Conservation (phyloP, 2,113 vertebrate genomes). For the Eublepharis macularius region DNA sequence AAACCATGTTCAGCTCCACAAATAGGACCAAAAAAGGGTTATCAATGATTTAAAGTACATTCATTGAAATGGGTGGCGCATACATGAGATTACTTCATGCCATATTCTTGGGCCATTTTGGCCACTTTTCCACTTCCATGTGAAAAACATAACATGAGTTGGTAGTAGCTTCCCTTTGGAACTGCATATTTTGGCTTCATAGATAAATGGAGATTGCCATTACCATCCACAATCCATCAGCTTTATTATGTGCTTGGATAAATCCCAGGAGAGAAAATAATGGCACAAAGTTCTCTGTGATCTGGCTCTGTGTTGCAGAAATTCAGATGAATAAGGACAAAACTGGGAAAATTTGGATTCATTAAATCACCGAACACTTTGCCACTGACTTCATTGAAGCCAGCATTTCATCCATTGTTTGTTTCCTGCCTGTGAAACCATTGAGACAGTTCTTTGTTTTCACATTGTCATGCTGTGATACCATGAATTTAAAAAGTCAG, state of each 20-base stretch:
- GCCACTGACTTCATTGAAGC: neutral
- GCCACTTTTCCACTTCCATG: neutral
- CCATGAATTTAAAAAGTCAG: neutral
- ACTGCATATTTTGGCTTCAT: neutral
- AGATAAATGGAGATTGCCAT: neutral
- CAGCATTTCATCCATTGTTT: conserved; percentile 6
- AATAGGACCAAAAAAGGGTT: too few species aligned
- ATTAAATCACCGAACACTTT: neutral
- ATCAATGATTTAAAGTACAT: neutral
- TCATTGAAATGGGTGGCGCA: neutral
- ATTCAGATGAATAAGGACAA: neutral
- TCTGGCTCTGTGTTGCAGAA: neutral
- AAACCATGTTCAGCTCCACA: neutral
- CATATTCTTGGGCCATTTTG: too few species aligned
- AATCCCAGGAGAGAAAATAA: neutral
- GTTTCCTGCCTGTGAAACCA: neutral
- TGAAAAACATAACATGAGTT: neutral
- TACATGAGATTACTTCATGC: too few species aligned
- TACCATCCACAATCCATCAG: neutral
- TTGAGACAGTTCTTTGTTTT: neutral
- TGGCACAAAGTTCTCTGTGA: neutral
- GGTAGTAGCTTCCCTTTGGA: neutral
- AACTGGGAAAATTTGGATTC: neutral
- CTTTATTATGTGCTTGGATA: neutral
- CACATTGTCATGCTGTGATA: conserved; percentile 4